Evolutionary conservation across 2,113 vertebrate species (phyloP).

Genomic region (Ailurus styani): DNA sequence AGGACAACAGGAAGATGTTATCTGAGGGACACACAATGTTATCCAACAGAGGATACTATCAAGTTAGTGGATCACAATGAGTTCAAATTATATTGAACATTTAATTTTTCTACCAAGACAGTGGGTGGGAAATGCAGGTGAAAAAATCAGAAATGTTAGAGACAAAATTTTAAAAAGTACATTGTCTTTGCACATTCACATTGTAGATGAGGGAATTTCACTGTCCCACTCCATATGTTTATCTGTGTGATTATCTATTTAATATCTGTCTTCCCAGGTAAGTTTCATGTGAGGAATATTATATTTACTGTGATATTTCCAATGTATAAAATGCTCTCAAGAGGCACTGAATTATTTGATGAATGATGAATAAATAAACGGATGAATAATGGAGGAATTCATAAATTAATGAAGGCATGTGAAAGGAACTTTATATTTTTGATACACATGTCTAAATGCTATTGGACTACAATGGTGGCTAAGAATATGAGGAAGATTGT

Average conservation of each 20-base stretch:
- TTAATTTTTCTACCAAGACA: neutral
- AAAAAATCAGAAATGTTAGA: neutral
- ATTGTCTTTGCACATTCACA: neutral
- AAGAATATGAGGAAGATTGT: neutral
- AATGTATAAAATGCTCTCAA: neutral
- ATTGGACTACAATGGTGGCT: neutral
- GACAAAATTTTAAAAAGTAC: neutral
- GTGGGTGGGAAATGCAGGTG: neutral
- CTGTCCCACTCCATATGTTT: neutral
- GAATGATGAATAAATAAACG: neutral
- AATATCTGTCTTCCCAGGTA: neutral
- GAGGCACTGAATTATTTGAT: neutral
- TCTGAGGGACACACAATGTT: neutral
- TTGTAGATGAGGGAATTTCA: neutral
- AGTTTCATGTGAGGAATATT: neutral
- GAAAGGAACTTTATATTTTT: neutral
- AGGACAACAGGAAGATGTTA: neutral
- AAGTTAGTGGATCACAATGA: neutral
- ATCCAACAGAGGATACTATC: neutral
- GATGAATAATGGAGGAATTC: neutral
- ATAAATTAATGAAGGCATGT: neutral
- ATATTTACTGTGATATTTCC: neutral
- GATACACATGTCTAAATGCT: neutral
- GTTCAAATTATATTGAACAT: neutral
- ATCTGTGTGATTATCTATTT: neutral